Conservation (phyloP, 2,797 vertebrate species). For the Selene dorsalis region DNA sequence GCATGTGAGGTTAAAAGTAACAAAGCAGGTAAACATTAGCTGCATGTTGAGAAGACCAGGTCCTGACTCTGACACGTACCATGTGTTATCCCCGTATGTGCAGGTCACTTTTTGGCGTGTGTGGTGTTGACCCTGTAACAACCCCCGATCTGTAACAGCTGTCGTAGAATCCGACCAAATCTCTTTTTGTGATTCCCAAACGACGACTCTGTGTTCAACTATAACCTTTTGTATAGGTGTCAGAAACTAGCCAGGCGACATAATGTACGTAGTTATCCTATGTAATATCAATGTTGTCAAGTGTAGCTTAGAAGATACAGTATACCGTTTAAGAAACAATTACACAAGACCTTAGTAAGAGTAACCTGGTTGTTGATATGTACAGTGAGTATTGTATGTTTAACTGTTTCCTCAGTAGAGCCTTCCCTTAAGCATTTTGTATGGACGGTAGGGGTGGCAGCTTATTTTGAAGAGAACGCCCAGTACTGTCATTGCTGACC, state of each 20-base stretch:
- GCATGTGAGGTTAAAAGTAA: constrained; percentile 70
- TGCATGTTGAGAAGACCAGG: constrained; percentile 69
- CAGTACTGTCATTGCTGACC: constrained; percentile 32
- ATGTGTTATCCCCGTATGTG: constrained; percentile 56
- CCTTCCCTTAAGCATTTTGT: constrained; percentile 70
- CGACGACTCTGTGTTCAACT: constrained; percentile 65
- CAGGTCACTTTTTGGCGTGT: constrained; percentile 69
- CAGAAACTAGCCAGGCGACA: constrained; percentile 69
- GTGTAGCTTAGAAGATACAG: constrained; percentile 72
- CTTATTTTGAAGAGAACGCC: constrained; percentile 58
- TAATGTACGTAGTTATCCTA: constrained; percentile 62
- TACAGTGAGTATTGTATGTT: constrained; percentile 79
- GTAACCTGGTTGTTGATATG: constrained; percentile 74
- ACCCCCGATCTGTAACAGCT: constrained; percentile 57
- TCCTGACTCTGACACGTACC: constrained; percentile 48
- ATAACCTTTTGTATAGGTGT: constrained; percentile 66
- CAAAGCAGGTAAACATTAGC: constrained; percentile 62
- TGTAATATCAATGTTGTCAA: constrained; percentile 80
- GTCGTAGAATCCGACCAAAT: constrained; percentile 75
- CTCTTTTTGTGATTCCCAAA: constrained; percentile 58
- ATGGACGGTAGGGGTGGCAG: constrained; percentile 59
- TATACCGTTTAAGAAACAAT: constrained; percentile 68
- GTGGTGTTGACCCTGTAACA: constrained; percentile 59
- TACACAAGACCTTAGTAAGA: constrained; percentile 68
- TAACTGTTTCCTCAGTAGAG: constrained; percentile 65